These are phyloP conservation scores for Coptodon bakossiorum DNA, from an alignment of 2,113 vertebrate genomes.

Conservation along the genomic window DNA sequence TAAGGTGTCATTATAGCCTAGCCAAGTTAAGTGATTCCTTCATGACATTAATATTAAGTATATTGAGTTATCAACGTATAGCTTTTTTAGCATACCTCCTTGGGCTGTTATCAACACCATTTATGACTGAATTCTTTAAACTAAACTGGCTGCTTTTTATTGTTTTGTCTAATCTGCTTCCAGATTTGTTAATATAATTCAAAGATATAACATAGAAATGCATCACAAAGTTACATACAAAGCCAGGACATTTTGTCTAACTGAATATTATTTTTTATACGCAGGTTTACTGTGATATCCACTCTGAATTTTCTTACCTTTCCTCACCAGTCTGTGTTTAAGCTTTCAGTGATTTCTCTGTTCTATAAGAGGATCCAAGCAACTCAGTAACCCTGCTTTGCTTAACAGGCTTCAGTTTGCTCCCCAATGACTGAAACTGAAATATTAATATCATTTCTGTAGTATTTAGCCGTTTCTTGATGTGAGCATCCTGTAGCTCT, in stretches of 20 bases:
- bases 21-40: background rate
- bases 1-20: background rate
- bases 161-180: background rate
- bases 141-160: background rate
- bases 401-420: background rate
- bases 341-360: background rate
- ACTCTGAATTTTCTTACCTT: background rate
- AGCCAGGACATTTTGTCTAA: accelerated
- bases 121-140: background rate
- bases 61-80: background rate
- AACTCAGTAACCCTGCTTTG: no score
- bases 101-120: background rate
- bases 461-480: background rate
- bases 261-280: background rate
- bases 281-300: background rate
- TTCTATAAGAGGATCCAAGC: background rate
- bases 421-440: accelerated
- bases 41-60: background rate
- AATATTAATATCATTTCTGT: background rate
- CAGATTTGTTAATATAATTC: background rate
- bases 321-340: background rate
- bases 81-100: background rate
- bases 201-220: background rate
- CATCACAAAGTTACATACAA: background rate
- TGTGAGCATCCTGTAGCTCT: background rate